phyloP scores from a whole-genome alignment of 2,888 invertebrate species.

The Mimachlamys varia region DNA sequence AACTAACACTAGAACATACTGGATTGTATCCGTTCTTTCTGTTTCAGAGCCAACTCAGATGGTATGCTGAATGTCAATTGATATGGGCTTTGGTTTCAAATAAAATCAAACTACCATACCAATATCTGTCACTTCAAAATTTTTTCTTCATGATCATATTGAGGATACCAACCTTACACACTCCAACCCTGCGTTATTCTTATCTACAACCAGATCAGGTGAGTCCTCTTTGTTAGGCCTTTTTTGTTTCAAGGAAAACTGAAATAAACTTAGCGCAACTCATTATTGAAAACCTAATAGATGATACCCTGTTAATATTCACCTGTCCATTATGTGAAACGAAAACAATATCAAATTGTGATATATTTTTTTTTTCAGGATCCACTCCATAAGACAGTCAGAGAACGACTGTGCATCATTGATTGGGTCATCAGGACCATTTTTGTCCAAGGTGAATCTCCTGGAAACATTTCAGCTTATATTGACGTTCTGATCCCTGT shows the following conservation, averaged over 20 bases:
- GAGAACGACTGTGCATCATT: not conserved
- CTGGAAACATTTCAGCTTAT: not conserved
- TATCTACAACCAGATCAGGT: not conserved
- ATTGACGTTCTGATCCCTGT: not conserved
- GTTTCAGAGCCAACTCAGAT: no score
- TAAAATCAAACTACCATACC: not conserved
- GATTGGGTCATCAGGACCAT: not conserved
- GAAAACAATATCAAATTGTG: no score
- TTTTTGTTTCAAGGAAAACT: not conserved
- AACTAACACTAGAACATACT: no score
- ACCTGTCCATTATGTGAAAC: no score
- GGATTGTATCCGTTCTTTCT: no score
- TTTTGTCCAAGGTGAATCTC: not conserved
- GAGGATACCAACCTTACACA: not conserved
- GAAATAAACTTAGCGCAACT: no score
- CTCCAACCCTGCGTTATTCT: not conserved
- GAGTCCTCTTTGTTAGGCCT: not conserved
- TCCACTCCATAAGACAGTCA: not conserved
- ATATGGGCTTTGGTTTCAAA: no score
- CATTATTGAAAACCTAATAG: no score
- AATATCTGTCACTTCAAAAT: not conserved
- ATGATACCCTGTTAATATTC: no score
- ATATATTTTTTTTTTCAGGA: not conserved
- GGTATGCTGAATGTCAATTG: no score
- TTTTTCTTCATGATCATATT: not conserved